A percentile compares a stretch with the other conserved stretches of the same genome.
phyloP scores from a whole-genome alignment of 2,113 vertebrate genomes.

The Myotis lucifugus region DNA sequence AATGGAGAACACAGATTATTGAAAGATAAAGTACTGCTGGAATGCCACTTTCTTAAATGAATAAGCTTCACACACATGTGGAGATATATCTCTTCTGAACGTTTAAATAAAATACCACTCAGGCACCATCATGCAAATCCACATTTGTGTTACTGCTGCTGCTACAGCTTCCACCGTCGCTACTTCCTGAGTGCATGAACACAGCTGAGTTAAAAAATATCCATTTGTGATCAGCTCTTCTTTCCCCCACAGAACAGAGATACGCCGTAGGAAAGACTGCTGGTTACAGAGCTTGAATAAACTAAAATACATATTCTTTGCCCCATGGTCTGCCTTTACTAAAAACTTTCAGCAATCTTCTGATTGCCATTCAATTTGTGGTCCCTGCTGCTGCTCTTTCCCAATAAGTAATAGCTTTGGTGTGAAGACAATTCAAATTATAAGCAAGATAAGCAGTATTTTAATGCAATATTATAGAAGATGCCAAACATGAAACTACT shows the following conservation, averaged over 20 bases:
- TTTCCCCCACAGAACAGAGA: not conserved
- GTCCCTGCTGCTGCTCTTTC: not conserved
- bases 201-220: not conserved
- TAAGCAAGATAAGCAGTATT: not conserved
- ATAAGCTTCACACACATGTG: slow-evolving; percentile 13
- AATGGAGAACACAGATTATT: slow-evolving; percentile 21
- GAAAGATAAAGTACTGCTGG: not conserved
- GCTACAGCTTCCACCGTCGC: not conserved
- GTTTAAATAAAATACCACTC: not conserved
- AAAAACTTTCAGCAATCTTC: slow-evolving; percentile 1
- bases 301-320: not conserved
- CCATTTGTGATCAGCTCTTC: not conserved
- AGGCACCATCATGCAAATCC: not conserved
- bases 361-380: not conserved
- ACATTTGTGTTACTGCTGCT: not conserved
- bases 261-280: not conserved
- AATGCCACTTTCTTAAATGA: slow-evolving; percentile 29
- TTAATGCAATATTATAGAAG: not conserved
- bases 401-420: slow-evolving; percentile 13
- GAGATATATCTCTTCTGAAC: not conserved
- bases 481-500: not conserved
- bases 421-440: slow-evolving; percentile 36
- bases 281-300: not conserved
- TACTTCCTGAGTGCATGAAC: not conserved
- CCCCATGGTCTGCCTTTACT: slow-evolving; percentile 7